phyloP scores from a whole-genome alignment of 2,888 invertebrate species.

The Chrysotoxum bicinctum region DNA sequence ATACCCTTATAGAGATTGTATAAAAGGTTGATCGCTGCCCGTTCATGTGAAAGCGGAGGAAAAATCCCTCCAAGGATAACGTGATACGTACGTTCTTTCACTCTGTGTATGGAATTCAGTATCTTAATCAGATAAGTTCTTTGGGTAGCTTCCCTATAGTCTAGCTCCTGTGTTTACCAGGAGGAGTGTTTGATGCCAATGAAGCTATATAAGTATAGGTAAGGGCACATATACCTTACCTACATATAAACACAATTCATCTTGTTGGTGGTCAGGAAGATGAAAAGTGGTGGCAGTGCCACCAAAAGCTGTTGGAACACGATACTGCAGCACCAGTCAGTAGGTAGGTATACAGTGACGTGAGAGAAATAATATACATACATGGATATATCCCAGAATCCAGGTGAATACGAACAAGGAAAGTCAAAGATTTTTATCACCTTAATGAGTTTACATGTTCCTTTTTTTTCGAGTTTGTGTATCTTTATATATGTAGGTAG shows the following conservation, averaged over 20 bases:
- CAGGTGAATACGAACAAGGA: slow-evolving; percentile 60
- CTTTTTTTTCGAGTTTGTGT: slow-evolving; percentile 8
- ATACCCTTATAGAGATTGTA: slow-evolving; percentile 20
- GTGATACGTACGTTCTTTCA: slow-evolving; percentile 16
- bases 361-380: slow-evolving; percentile 6
- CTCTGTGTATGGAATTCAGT: slow-evolving; percentile 37
- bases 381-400: neutral
- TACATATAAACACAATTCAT: slow-evolving; percentile 32
- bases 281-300: slow-evolving; percentile 59
- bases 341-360: slow-evolving; percentile 33
- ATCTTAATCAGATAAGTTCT: slow-evolving; percentile 70
- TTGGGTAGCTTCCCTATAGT: slow-evolving; percentile 35
- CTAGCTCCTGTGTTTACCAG: slow-evolving; percentile 3
- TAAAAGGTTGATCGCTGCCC: slow-evolving; percentile 64
- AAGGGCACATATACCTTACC: neutral
- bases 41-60: slow-evolving; percentile 53
- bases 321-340: slow-evolving; percentile 37
- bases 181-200: slow-evolving; percentile 37
- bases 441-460: slow-evolving; percentile 72
- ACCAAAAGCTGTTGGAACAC: slow-evolving; percentile 59
- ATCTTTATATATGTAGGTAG: neutral
- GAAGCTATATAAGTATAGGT: neutral
- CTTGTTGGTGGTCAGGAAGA: slow-evolving; percentile 65
- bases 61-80: slow-evolving; percentile 53
- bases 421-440: slow-evolving; percentile 72